These are phyloP conservation scores for Lasioglossum vierecki DNA, from an alignment of 2,888 invertebrate species.

Conservation along the genomic window DNA sequence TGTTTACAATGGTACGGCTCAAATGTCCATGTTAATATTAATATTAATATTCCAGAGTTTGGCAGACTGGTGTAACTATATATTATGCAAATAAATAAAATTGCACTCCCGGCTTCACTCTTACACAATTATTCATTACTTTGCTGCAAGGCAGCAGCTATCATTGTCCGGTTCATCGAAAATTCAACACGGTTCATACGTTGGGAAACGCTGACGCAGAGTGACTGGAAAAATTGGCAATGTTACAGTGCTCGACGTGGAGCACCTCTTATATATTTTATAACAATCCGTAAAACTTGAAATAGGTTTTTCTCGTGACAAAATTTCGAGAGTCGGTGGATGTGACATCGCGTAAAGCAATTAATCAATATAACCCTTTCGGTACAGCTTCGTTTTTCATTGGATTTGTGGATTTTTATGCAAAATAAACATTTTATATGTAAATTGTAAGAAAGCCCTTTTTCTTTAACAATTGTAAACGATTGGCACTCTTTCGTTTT, in stretches of 20 bases:
- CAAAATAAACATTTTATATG: background rate
- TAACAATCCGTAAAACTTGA: background rate
- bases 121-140: too few relatives aligned
- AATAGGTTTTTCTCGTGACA: background rate
- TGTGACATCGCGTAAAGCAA: background rate
- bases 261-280: background rate
- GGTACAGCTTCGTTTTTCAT: background rate
- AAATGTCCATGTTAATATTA: too few relatives aligned
- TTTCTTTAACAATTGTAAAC: too few relatives aligned
- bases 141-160: too few relatives aligned
- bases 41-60: background rate
- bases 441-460: background rate
- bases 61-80: background rate
- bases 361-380: background rate
- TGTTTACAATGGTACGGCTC: background rate
- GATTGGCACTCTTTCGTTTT: too few relatives aligned
- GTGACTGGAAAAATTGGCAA: background rate
- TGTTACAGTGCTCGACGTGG: background rate
- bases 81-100: background rate
- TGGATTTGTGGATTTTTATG: background rate
- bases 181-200: background rate
- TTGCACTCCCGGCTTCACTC: too few relatives aligned
- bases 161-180: background rate
- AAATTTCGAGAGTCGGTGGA: background rate
- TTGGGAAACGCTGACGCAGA: background rate